A percentile compares a stretch with the other conserved stretches of the same genome.
These are phyloP conservation scores for Argyresthia goedartella DNA, from an alignment of 2,888 invertebrate genomes.

Conservation along the genomic window DNA sequence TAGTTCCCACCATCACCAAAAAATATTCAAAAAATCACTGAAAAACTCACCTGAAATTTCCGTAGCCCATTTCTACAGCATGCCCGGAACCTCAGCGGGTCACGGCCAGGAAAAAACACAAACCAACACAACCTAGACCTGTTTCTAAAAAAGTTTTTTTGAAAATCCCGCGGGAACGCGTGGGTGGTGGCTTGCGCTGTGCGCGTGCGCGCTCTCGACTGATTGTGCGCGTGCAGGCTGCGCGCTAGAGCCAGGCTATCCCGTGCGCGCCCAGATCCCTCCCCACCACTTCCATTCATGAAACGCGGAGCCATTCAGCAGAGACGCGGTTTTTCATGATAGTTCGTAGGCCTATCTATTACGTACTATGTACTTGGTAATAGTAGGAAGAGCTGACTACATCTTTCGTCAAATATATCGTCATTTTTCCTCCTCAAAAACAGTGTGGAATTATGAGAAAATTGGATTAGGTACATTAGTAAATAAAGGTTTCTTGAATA, in stretches of 20 bases:
- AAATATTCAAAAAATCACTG: background rate
- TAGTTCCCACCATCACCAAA: no score
- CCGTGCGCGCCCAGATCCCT: slow-evolving; percentile 17
- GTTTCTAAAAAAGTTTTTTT: slow-evolving; percentile 23
- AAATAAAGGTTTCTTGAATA: no score
- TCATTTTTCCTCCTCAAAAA: no score
- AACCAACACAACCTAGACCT: slow-evolving; percentile 5
- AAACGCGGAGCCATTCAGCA: slow-evolving; percentile 38
- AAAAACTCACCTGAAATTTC: slow-evolving; percentile 45
- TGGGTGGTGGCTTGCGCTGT: slow-evolving; percentile 26
- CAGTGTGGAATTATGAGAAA: no score
- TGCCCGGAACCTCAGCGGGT: slow-evolving; percentile 24
- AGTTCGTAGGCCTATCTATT: background rate
- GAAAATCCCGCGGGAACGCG: slow-evolving; percentile 45
- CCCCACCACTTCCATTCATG: slow-evolving; percentile 60
- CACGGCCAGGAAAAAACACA: slow-evolving; percentile 3
- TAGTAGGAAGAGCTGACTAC: no score
- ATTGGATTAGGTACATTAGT: no score
- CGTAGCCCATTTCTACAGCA: slow-evolving; percentile 53
- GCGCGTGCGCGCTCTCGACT: slow-evolving; percentile 12
- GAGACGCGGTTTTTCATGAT: background rate
- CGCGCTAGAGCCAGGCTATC: slow-evolving; percentile 11
- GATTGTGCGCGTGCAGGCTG: slow-evolving; percentile 5
- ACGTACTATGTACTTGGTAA: no score
- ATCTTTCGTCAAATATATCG: no score